phyloP scores from a whole-genome alignment of 2,797 vertebrate species.

The Heliangelus exortis region DNA sequence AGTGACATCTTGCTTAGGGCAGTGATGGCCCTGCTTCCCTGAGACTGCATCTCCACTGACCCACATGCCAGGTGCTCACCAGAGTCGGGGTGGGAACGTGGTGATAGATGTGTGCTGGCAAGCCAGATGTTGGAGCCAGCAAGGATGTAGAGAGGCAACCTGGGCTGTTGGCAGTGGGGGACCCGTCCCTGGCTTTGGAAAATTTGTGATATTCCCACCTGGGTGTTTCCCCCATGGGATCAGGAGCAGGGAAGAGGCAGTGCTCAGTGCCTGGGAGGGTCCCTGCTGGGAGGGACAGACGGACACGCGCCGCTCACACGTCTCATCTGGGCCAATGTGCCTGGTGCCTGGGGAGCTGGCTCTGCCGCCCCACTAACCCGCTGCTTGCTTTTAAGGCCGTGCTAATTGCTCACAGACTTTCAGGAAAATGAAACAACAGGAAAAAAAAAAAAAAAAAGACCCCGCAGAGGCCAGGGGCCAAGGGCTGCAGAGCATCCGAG shows the following conservation, averaged over 20 bases:
- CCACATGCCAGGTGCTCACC: accelerated
- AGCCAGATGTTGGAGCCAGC: not conserved
- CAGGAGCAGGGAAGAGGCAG: too few relatives aligned
- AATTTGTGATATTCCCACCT: not conserved
- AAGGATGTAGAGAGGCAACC: accelerated
- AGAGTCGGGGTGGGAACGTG: accelerated
- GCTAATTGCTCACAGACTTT: constrained; percentile 51
- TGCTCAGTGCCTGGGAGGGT: not conserved
- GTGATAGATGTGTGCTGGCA: not conserved
- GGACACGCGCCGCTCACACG: not conserved
- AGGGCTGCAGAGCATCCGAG: not conserved
- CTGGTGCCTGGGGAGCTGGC: constrained; percentile 40
- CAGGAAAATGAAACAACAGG: constrained; percentile 2
- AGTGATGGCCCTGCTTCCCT: accelerated
- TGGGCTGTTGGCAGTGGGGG: not conserved
- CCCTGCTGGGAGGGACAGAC: not conserved
- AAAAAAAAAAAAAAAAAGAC: not conserved
- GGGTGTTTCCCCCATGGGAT: not conserved
- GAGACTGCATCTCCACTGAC: not conserved
- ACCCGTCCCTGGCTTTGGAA: not conserved
- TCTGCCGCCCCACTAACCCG: not conserved
- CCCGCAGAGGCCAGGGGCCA: not conserved
- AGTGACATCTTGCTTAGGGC: not conserved
- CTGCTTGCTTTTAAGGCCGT: not conserved
- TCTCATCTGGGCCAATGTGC: constrained; percentile 45